These are phyloP conservation scores for Heliconius erato DNA, from an alignment of 2,888 invertebrate genomes.

Conservation along the genomic window DNA sequence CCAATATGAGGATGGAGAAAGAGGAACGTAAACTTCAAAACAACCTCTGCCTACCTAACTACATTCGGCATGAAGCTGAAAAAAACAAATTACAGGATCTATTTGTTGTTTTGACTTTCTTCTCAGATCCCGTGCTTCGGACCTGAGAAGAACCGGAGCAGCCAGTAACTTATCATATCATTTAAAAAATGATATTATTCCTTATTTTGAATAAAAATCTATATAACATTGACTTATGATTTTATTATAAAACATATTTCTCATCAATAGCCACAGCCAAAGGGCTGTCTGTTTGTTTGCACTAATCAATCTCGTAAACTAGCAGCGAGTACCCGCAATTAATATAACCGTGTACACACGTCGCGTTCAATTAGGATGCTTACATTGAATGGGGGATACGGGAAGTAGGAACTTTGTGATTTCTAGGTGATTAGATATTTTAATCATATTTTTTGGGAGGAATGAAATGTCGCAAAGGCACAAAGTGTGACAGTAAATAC, in stretches of 20 bases:
- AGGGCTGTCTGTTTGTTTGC: constrained; percentile 37
- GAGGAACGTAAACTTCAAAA: no score
- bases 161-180: no score
- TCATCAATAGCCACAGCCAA: constrained; percentile 16
- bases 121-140: no score
- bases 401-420: constrained; percentile 39
- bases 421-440: background rate
- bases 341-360: constrained; percentile 52
- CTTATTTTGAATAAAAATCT: no score
- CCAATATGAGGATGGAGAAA: no score
- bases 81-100: no score
- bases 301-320: constrained; percentile 50
- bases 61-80: no score
- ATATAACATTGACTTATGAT: background rate
- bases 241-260: background rate
- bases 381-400: constrained; percentile 23
- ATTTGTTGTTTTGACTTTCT: no score
- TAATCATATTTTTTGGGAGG: background rate
- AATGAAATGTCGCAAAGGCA: no score
- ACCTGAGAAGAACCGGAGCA: no score
- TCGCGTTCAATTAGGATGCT: constrained; percentile 52
- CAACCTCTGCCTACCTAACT: no score
- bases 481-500: no score
- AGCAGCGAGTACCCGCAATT: constrained; percentile 48
- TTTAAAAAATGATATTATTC: background rate